Evolutionary conservation across 2,113 vertebrate genomes (phyloP), one percentile per base, ranked within the genome.

Genomic region (Gallinago media): DNA sequence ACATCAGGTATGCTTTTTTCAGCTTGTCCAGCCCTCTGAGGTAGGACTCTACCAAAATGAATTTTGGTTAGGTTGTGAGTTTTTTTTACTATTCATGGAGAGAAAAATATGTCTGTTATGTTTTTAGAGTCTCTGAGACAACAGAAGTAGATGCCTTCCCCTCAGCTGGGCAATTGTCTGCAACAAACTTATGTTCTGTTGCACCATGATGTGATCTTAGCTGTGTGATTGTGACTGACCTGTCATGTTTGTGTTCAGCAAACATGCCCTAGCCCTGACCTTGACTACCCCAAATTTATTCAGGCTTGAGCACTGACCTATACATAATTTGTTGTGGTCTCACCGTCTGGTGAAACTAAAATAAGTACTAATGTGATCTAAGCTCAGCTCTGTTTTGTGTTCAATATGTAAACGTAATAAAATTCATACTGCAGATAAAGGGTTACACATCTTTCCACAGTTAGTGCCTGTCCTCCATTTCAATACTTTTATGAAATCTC

Each of bases 311-410:
- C 88, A 78, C 92, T 96, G 92, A 91, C 86, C 94, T 96, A 23
- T 26, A 46, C 46, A 50, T 97, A 93, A 91, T 88, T 91, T 89
- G 79, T 84, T 97, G 84, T 96, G 84, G 65, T 94, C 92, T 92
- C 50, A 62, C 46, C 1, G 36, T 50, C 84, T 74, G 56, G 62
- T 80, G 52, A 68, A 16, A 74, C 70, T 93, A 56, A 93, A 94
- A 77, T 42, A 42, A 11, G 2, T 11, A 8, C 20, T 78, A 26
- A 56, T 52, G 73, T 44, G 52, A 62, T 63, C 68, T 74, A 9
- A 80, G 65, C 68, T 70, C 47, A 84, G 42, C 88, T 84, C 85
- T 96, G 63, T 61, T 83, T 79, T 75, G 34, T 61, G 66, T 58
- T 74, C 4, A 1, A 3, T 63, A 14, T 15, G 27, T 75, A 72